A percentile compares a stretch with the other conserved stretches of the same genome.
phyloP scores from a whole-genome alignment of 2,888 invertebrate species.

The Cecidostiba fungosa region DNA sequence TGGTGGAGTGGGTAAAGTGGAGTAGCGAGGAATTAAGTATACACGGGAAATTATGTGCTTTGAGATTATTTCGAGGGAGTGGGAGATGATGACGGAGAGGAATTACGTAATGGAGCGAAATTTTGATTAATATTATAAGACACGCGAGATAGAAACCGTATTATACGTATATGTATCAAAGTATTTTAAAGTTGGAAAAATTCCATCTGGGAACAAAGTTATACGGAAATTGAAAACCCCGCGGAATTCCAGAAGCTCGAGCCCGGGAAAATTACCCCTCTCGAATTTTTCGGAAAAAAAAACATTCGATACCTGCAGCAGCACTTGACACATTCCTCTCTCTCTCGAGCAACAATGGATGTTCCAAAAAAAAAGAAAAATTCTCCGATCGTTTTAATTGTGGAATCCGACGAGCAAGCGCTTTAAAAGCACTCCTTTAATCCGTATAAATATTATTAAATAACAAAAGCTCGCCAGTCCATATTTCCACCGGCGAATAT shows the following conservation, averaged over 20 bases:
- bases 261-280: neutral
- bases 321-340: neutral
- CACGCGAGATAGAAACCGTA: neutral
- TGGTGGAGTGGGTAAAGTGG: neutral
- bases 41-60: conserved; percentile 7
- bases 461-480: conserved; percentile 36
- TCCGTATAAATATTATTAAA: conserved; percentile 45
- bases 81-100: neutral
- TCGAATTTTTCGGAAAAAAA: neutral
- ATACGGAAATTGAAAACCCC: neutral
- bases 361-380: neutral
- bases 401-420: neutral
- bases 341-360: neutral
- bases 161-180: neutral
- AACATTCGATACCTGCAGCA: neutral
- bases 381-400: neutral
- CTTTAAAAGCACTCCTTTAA: neutral
- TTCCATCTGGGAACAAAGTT: neutral
- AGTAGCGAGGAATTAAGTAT: neutral
- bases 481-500: conserved; percentile 32
- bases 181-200: neutral
- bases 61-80: neutral
- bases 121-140: neutral
- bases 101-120: neutral
- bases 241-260: neutral